Conservation (phyloP, 2,113 vertebrate genomes). For the Hepsetus odoe region DNA sequence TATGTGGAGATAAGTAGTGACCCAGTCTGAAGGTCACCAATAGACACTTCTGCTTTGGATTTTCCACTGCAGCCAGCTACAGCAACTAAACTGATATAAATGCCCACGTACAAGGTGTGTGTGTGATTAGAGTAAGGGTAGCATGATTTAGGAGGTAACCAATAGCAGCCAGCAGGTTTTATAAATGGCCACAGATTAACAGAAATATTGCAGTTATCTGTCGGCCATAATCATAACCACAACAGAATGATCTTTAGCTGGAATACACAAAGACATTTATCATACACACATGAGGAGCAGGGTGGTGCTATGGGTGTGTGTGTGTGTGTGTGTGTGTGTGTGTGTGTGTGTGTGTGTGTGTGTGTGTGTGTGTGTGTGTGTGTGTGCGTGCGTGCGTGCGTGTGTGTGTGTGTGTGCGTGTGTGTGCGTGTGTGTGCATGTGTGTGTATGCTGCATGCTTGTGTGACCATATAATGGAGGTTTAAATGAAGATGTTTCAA, state of each 20-base stretch:
- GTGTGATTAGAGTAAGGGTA: slow-evolving; percentile 33
- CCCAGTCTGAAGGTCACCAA: slow-evolving; percentile 21
- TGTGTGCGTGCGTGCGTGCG: not conserved
- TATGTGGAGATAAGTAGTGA: slow-evolving; percentile 3
- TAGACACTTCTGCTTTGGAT: not conserved
- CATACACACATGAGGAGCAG: slow-evolving; percentile 15
- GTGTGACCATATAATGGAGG: slow-evolving; percentile 11
- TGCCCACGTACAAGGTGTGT: slow-evolving; percentile 21
- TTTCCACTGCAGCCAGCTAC: slow-evolving; percentile 33
- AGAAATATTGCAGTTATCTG: slow-evolving; percentile 60
- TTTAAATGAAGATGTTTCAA: slow-evolving; percentile 19
- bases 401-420: slow-evolving; percentile 8
- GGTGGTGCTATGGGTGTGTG: not conserved
- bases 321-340: too few relatives aligned
- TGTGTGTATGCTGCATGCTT: not conserved
- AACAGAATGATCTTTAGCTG: slow-evolving; percentile 52
- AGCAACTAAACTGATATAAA: slow-evolving; percentile 36
- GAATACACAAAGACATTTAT: slow-evolving; percentile 50
- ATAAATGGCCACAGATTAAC: slow-evolving; percentile 54
- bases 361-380: not conserved
- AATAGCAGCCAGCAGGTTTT: slow-evolving; percentile 37
- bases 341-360: too few relatives aligned
- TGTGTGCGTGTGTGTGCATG: slow-evolving; percentile 19
- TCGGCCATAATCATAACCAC: slow-evolving; percentile 48
- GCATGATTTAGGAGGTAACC: slow-evolving; percentile 47